phyloP scores from a whole-genome alignment of 2,888 invertebrate species.

The Habroteleia sp. region DNA sequence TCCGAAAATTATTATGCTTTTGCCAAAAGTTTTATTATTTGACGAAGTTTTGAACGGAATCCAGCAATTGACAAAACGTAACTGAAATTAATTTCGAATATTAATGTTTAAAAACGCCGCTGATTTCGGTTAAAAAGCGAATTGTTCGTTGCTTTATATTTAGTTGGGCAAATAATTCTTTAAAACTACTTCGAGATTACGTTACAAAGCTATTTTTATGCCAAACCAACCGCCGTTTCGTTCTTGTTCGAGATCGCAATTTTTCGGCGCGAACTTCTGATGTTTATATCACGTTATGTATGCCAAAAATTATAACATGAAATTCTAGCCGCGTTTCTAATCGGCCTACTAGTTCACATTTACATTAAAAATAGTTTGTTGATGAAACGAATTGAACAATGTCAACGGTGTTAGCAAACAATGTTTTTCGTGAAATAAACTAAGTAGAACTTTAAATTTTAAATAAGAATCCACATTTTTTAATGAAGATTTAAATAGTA shows the following conservation, averaged over 20 bases:
- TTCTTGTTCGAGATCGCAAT: constrained; percentile 44
- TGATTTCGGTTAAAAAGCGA: constrained; percentile 3
- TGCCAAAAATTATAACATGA: constrained; percentile 25
- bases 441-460: too few species aligned
- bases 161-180: constrained; percentile 76
- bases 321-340: constrained; percentile 1
- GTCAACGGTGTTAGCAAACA: too few species aligned
- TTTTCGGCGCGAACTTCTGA: constrained; percentile 26
- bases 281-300: constrained; percentile 18
- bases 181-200: constrained; percentile 76
- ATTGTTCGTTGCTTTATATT: constrained; percentile 72
- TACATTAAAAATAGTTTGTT: too few species aligned
- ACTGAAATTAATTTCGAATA: too few species aligned
- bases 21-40: constrained; percentile 48
- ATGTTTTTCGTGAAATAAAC: too few species aligned
- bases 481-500: too few species aligned
- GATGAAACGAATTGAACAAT: too few species aligned
- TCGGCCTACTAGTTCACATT: not conserved
- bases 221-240: constrained; percentile 56
- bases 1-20: constrained; percentile 27
- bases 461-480: too few species aligned
- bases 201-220: constrained; percentile 78
- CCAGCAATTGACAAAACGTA: constrained; percentile 52
- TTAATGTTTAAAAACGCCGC: constrained; percentile 3
- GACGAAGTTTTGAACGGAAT: constrained; percentile 20